Percentiles rank a stretch among this genome's conserved stretches.
phyloP scores from a whole-genome alignment of 1,140 invertebrate genomes.

The Drosophila pseudoananassae region DNA sequence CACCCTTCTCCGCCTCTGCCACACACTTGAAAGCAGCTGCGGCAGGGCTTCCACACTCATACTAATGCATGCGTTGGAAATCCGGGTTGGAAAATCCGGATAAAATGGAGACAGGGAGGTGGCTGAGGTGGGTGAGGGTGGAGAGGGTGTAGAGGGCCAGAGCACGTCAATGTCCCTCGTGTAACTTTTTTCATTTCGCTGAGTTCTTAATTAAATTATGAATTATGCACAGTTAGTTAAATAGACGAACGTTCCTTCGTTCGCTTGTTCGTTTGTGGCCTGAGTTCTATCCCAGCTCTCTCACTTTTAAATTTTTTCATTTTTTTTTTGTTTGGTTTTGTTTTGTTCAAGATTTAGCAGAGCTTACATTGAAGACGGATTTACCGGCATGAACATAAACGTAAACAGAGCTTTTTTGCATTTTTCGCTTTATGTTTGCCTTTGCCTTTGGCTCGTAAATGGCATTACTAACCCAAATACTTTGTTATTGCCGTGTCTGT shows the following conservation, averaged over 20 bases:
- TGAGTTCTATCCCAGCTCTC: background rate
- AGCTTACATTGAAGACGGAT: constrained; percentile 65
- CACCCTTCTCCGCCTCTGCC: background rate
- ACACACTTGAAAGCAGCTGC: constrained; percentile 37
- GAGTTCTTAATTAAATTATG: constrained; percentile 79
- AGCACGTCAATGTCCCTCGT: constrained; percentile 52
- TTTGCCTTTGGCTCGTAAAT: constrained; percentile 65
- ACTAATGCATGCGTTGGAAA: constrained; percentile 6
- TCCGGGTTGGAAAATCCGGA: constrained; percentile 5
- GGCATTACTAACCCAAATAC: constrained; percentile 71
- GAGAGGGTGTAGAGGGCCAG: too few relatives aligned
- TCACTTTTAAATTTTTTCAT: background rate
- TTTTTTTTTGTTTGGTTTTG: background rate
- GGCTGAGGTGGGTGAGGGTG: background rate
- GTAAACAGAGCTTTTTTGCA: constrained; percentile 51
- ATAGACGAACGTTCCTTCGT: constrained; percentile 60
- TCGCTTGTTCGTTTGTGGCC: constrained; percentile 2
- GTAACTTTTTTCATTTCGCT: constrained; percentile 68
- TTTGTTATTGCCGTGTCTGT: constrained; percentile 50
- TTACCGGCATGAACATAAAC: constrained; percentile 51
- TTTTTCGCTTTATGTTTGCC: constrained; percentile 52
- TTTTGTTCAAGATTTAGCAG: constrained; percentile 42
- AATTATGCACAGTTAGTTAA: constrained; percentile 79
- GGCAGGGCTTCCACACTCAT: constrained; percentile 46
- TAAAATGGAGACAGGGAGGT: background rate